Evolutionary conservation across 2,888 invertebrate genomes (phyloP).

Genomic region (Cosmopolites sordidus): DNA sequence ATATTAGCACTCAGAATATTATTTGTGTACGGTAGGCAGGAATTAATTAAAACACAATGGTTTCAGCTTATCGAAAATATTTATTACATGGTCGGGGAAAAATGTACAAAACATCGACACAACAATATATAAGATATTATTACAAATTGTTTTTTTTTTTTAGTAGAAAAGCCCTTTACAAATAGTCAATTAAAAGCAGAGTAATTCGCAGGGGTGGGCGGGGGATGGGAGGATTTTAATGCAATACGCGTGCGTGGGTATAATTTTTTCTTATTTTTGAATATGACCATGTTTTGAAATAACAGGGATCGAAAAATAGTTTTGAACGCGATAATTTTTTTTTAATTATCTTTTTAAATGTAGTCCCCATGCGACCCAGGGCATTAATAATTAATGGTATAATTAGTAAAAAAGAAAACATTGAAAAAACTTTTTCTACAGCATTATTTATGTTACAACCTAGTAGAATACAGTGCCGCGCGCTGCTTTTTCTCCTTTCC

Average conservation of each 20-base stretch:
- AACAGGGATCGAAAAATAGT: too few species aligned
- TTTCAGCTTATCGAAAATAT: constrained; percentile 30
- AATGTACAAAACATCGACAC: constrained; percentile 38
- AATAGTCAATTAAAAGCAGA: constrained; percentile 12
- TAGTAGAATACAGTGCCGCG: constrained; percentile 5
- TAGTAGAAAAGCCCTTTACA: constrained; percentile 20
- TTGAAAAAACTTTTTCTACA: background rate
- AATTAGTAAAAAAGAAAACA: background rate
- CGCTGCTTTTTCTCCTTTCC: background rate
- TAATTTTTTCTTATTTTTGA: background rate
- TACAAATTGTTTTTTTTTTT: constrained; percentile 16
- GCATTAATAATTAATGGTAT: too few species aligned
- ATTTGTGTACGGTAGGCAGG: too few species aligned
- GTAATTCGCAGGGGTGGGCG: background rate
- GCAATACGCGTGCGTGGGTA: background rate
- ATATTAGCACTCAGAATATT: too few species aligned
- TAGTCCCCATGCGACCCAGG: too few species aligned
- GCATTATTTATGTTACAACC: constrained; percentile 1
- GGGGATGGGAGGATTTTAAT: background rate
- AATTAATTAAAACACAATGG: background rate
- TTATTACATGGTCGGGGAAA: constrained; percentile 33
- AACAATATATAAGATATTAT: constrained; percentile 14
- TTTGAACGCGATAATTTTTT: too few species aligned
- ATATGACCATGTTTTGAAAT: too few species aligned
- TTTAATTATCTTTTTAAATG: too few species aligned